Conservation (phyloP, 2,113 vertebrate genomes). For the Corythoichthys intestinalis region DNA sequence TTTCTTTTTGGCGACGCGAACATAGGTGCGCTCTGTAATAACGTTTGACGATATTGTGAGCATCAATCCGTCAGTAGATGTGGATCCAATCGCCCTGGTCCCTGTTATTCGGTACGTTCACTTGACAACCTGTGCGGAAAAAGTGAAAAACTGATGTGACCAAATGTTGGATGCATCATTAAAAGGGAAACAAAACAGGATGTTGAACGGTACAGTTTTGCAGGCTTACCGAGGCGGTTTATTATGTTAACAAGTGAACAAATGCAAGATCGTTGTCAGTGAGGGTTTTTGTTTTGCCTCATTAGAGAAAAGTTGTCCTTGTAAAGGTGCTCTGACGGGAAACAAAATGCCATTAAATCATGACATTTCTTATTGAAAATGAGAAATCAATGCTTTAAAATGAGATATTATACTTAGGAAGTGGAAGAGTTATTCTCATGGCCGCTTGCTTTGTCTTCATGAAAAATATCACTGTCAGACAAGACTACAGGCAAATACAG, state of each 20-base stretch:
- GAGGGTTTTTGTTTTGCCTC: constrained; percentile 17
- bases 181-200: constrained; percentile 15
- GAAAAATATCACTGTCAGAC: background rate
- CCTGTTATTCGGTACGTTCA: constrained; percentile 6
- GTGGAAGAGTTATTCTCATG: background rate
- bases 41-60: background rate
- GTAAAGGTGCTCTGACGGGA: constrained; percentile 17
- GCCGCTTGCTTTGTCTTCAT: constrained; percentile 7
- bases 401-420: background rate
- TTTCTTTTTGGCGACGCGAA: constrained; percentile 59
- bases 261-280: constrained; percentile 22
- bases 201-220: constrained; percentile 28
- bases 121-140: constrained; percentile 12
- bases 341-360: constrained; percentile 24
- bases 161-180: constrained; percentile 26
- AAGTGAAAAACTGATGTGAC: constrained; percentile 1
- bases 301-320: constrained; percentile 28
- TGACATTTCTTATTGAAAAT: constrained; percentile 12
- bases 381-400: background rate
- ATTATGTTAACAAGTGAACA: constrained; percentile 47
- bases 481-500: background rate
- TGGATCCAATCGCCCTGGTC: background rate
- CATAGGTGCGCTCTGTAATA: constrained; percentile 30
- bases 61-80: background rate
- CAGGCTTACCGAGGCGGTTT: constrained; percentile 34